Base-by-base conservation (phyloP, 1,140 invertebrate species). In the Teleopsis dalmanni region DNA sequence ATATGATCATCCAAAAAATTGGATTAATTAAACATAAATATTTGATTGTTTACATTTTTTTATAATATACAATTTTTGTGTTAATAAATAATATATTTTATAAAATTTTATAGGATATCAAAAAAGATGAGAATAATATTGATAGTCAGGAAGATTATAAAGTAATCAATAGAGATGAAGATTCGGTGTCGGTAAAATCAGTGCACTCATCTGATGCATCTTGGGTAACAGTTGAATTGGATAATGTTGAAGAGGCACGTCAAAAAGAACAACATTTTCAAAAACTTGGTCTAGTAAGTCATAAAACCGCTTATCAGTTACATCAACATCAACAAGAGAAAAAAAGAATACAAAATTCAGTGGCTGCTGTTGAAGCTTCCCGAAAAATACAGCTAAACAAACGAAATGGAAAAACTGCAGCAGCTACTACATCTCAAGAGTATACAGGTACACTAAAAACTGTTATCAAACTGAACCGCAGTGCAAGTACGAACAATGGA, bases 391-490 rank as follows among this genome's bases (percentile, higher is more conserved):
- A 6, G 53, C 54, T n/a, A 56, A 57, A 26, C 55, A 68, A 62
- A 46, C 56, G 55, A 31, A 22, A 29, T 44, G 25, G 38, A 22
- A 54, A 54, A 41, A 38, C 33, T 11, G 21, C 52, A 41, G 21
- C 49, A 10, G 29, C 22, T 29, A 73, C 75, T 44, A 52, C 51
- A 41, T 18, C 43, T 2, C 65, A 69, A 31, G 71, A 61, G 33
- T 86, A 82, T 53, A 85, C 84, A 4, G 85, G 85, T 3, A 87
- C 85, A 0, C 59, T 88, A 33, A 89, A 88, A 58, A 87, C 85
- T 18, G 79, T 88, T 33, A 88, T 89, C 48, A 85, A 87, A 65
- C 57, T 84, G 40, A 83, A 84, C 48, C 70, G 78, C 8, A 75
- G 75, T 58, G 58, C 57, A 50, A 62, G 57, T 21, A 19, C 7